Evolutionary conservation across 2,888 invertebrate genomes (phyloP).

Genomic region (Dynastes hyllus): DNA sequence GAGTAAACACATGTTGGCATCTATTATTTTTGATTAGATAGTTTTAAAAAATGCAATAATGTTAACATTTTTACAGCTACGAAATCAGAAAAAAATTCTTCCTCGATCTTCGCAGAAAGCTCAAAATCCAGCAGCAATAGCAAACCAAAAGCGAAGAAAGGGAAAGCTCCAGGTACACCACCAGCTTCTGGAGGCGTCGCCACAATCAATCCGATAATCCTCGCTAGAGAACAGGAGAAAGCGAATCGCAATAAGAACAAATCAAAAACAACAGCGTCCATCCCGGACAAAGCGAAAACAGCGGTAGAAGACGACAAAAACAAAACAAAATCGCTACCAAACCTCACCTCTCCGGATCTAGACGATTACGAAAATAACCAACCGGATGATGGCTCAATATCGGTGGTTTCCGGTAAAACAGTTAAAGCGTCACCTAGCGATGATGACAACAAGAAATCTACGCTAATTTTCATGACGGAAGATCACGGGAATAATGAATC

Average conservation of each 20-base stretch:
- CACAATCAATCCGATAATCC: neutral
- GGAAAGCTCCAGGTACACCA: neutral
- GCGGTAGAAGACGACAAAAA: neutral
- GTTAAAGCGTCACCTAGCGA: neutral
- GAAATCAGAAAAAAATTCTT: neutral
- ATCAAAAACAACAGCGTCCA: neutral
- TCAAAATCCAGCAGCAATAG: neutral
- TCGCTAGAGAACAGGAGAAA: neutral
- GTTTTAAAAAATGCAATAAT: neutral
- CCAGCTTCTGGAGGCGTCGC: neutral
- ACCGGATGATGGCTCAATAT: neutral
- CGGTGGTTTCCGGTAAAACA: slow-evolving; percentile 11
- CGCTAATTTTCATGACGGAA: slow-evolving; percentile 55
- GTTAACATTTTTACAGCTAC: neutral
- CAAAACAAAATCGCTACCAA: neutral
- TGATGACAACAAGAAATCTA: slow-evolving; percentile 52
- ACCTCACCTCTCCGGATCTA: neutral
- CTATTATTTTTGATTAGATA: neutral
- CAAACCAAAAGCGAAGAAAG: slow-evolving; percentile 1
- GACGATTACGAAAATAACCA: slow-evolving; percentile 39
- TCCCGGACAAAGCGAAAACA: neutral
- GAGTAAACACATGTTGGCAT: too few species aligned
- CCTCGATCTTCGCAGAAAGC: neutral
- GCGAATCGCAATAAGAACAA: neutral
- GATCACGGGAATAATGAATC: slow-evolving; percentile 50